Evolutionary conservation across 2,797 vertebrate species (phyloP).

Genomic region (Pseudochirops cupreus): DNA sequence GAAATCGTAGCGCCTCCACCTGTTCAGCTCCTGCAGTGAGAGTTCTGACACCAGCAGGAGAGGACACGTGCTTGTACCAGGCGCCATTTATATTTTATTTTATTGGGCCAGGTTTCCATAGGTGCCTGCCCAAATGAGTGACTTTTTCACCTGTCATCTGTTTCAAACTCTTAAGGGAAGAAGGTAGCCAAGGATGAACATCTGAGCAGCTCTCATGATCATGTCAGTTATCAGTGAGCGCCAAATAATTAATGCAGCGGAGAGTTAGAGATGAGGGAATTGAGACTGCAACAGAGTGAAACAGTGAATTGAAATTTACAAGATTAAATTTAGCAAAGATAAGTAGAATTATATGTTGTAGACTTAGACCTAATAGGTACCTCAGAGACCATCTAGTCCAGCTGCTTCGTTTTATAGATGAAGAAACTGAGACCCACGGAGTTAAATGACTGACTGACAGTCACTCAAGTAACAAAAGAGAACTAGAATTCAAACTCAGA

Average conservation of each 20-base stretch:
- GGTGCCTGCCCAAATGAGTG: background rate
- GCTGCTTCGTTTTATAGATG: background rate
- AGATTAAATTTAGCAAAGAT: background rate
- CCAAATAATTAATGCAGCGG: background rate
- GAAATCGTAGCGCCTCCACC: fast-evolving
- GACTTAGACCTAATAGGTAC: background rate
- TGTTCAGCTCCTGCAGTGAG: background rate
- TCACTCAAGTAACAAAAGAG: background rate
- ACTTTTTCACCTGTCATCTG: background rate
- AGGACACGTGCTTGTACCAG: fast-evolving
- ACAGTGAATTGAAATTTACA: background rate
- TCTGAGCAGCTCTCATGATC: background rate
- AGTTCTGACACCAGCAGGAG: background rate
- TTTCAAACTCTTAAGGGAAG: background rate
- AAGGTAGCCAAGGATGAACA: background rate
- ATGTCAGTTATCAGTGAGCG: background rate
- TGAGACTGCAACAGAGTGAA: background rate
- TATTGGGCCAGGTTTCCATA: background rate
- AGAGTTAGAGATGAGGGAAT: background rate
- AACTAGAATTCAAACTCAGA: background rate
- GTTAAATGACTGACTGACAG: background rate
- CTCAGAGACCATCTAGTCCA: background rate
- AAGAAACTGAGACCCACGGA: background rate
- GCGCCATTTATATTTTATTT: fast-evolving
- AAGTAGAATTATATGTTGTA: background rate